These are phyloP conservation scores for Nymphalis io DNA, from an alignment of 1,140 invertebrate species.

Conservation along the genomic window DNA sequence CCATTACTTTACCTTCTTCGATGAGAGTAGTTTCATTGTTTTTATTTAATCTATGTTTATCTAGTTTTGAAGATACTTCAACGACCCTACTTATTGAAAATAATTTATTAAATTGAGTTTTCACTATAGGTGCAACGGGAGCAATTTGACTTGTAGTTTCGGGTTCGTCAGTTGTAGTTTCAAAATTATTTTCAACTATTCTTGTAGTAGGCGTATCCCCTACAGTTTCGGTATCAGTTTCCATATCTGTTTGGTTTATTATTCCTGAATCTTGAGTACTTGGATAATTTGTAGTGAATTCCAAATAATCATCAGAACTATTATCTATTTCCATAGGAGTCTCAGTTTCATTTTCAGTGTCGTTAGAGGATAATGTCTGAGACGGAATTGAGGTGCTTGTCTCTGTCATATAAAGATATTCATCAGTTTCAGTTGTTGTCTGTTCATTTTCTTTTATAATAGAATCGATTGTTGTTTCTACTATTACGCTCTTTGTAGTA, in stretches of 20 bases:
- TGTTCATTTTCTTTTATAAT: slow-evolving; percentile 42
- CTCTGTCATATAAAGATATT: slow-evolving; percentile 61
- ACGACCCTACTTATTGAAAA: slow-evolving; percentile 85
- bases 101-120: slow-evolving; percentile 81
- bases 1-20: slow-evolving; percentile 75
- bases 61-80: slow-evolving; percentile 83
- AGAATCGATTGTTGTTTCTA: slow-evolving; percentile 32
- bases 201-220: slow-evolving; percentile 19
- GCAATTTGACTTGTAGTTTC: slow-evolving; percentile 53
- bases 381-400: slow-evolving; percentile 34
- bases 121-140: slow-evolving; percentile 63
- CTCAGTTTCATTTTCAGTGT: slow-evolving; percentile 48
- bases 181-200: slow-evolving; percentile 36
- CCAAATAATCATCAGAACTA: slow-evolving; percentile 67
- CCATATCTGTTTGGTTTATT: slow-evolving; percentile 44
- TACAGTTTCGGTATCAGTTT: slow-evolving; percentile 36
- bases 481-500: slow-evolving; percentile 22
- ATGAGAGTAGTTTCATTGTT: slow-evolving; percentile 81
- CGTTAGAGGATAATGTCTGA: slow-evolving; percentile 40
- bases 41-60: slow-evolving; percentile 81
- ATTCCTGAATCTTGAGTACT: slow-evolving; percentile 43
- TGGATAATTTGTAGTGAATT: slow-evolving; percentile 54
- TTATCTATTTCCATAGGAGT: slow-evolving; percentile 57
- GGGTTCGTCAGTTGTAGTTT: slow-evolving; percentile 45
- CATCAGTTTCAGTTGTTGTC: slow-evolving; percentile 54